Percentiles rank a stretch among this genome's conserved stretches.
These are phyloP conservation scores for Hydrophis major DNA, from an alignment of 2,797 vertebrate genomes.

Conservation along the genomic window DNA sequence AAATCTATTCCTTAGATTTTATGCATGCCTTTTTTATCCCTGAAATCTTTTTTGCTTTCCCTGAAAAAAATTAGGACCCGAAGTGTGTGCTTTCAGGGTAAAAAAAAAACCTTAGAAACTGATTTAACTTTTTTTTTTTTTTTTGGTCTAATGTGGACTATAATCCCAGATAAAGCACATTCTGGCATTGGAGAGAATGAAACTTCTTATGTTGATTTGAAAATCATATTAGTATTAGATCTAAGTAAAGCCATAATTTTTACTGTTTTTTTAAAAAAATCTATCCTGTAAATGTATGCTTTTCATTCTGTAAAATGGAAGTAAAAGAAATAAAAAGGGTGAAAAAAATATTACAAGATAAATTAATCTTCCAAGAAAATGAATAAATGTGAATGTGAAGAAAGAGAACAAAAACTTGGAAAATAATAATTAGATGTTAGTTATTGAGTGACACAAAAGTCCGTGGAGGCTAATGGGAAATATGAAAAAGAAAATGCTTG, in stretches of 20 bases:
- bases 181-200: not conserved
- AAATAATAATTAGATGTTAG: not conserved
- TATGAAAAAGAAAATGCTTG: not conserved
- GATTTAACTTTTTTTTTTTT: not conserved
- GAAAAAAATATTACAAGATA: not conserved
- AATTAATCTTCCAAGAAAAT: not conserved
- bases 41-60: not conserved
- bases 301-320: not conserved
- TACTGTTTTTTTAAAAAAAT: not conserved
- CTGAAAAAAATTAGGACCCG: not conserved
- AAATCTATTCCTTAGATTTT: not conserved
- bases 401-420: not conserved
- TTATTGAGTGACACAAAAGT: not conserved
- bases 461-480: not conserved
- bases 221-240: not conserved
- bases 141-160: not conserved
- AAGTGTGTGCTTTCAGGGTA: not conserved
- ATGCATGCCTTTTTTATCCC: not conserved
- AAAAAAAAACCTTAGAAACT: not conserved
- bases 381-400: not conserved
- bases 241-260: not conserved
- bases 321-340: not conserved
- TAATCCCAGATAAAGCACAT: not conserved
- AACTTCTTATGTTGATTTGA: not conserved
- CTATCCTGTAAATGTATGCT: not conserved